Evolutionary conservation across 2,888 invertebrate species (phyloP).

Genomic region (Pantelozetes paolii): DNA sequence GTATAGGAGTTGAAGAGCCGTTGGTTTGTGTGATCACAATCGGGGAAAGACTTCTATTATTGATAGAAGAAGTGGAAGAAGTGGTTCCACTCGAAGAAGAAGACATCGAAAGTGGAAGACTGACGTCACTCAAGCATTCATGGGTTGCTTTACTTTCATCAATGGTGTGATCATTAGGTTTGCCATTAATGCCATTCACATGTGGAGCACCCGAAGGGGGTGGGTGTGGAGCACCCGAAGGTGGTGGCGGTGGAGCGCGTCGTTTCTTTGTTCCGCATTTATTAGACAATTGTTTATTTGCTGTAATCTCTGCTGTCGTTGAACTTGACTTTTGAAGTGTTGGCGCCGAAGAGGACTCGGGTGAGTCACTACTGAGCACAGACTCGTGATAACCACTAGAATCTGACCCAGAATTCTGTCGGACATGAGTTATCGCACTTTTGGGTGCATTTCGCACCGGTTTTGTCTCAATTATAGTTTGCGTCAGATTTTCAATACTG

Average conservation of each 20-base stretch:
- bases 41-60: constrained; percentile 36
- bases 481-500: not conserved
- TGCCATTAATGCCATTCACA: not conserved
- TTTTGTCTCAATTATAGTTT: not conserved
- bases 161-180: not conserved
- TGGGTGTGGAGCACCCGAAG: too few relatives aligned
- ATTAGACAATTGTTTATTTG: not conserved
- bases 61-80: constrained; percentile 18
- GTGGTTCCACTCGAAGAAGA: constrained; percentile 27
- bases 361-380: constrained; percentile 7
- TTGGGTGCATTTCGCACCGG: not conserved
- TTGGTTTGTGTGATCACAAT: constrained; percentile 37
- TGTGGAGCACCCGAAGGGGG: not conserved
- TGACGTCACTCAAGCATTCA: constrained; percentile 40
- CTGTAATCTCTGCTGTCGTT: not conserved
- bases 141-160: constrained; percentile 28
- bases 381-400: constrained; percentile 44
- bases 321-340: constrained; percentile 4
- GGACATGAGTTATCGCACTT: constrained; percentile 14
- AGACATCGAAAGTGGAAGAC: constrained; percentile 39
- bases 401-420: constrained; percentile 43
- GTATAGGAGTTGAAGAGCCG: constrained; percentile 18
- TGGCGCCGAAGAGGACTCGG: constrained; percentile 8
- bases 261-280: constrained; percentile 42
- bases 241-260: constrained; percentile 44